These are phyloP conservation scores for Sebastes cheni DNA, from an alignment of 2,797 vertebrate genomes.

Conservation along the genomic window DNA sequence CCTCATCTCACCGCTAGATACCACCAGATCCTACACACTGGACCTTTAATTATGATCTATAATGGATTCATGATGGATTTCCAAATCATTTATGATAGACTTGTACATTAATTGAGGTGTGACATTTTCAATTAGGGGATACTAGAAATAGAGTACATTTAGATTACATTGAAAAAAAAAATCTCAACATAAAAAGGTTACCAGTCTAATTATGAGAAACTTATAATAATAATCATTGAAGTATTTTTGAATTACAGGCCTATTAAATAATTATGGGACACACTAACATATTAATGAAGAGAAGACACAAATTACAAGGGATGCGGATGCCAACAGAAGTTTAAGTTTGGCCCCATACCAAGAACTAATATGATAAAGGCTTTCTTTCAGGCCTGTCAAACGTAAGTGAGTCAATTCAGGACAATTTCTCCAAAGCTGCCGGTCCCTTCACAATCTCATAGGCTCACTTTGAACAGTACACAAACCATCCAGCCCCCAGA, in stretches of 20 bases:
- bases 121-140: neutral
- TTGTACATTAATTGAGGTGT: neutral
- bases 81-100: neutral
- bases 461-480: slow-evolving; percentile 11
- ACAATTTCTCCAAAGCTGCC: neutral
- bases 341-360: neutral
- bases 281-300: neutral
- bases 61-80: neutral
- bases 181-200: neutral
- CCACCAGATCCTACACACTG: too few relatives aligned
- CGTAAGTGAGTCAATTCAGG: slow-evolving; percentile 23
- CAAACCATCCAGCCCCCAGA: neutral
- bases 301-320: neutral
- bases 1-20: too few relatives aligned
- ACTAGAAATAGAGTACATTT: neutral
- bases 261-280: neutral
- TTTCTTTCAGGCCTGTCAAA: neutral
- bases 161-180: neutral
- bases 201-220: neutral
- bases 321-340: neutral
- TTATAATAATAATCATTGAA: neutral
- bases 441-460: neutral
- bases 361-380: neutral
- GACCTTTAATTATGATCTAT: neutral
- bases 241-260: neutral